These are phyloP conservation scores for Heliconius melpomene DNA, from an alignment of 1,140 invertebrate species.

Conservation along the genomic window DNA sequence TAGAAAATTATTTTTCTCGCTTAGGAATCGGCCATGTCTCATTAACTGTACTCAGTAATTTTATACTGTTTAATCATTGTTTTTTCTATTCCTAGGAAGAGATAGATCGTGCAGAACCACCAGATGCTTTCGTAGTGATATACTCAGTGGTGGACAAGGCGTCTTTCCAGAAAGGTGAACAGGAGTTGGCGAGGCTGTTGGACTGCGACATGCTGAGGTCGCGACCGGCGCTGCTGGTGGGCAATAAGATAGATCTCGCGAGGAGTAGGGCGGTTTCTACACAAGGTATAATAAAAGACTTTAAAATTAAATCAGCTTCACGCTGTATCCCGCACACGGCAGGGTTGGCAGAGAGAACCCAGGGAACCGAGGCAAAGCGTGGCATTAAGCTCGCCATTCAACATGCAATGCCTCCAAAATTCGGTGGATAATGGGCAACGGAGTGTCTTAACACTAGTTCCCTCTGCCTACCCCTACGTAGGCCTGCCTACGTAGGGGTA, in stretches of 20 bases:
- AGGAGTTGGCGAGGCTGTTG: slow-evolving; percentile 87
- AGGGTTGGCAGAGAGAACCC: too few relatives aligned
- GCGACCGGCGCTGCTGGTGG: slow-evolving; percentile 93
- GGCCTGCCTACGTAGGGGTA: too few relatives aligned
- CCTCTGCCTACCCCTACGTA: too few relatives aligned
- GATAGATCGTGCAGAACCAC: slow-evolving; percentile 85
- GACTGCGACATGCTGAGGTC: slow-evolving; percentile 88
- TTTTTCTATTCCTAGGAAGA: slow-evolving; percentile 83
- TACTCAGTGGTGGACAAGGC: slow-evolving; percentile 95
- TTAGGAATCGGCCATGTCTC: too few relatives aligned
- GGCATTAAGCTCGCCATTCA: too few relatives aligned
- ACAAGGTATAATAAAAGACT: slow-evolving; percentile 85
- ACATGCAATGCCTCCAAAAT: too few relatives aligned
- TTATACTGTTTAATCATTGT: not conserved
- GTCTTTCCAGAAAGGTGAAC: slow-evolving; percentile 91
- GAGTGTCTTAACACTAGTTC: too few relatives aligned
- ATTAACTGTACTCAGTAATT: not conserved
- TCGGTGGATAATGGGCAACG: too few relatives aligned
- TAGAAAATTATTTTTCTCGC: too few relatives aligned
- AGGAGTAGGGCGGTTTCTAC: slow-evolving; percentile 92
- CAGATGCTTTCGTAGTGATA: slow-evolving; percentile 93
- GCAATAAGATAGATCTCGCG: slow-evolving; percentile 97
- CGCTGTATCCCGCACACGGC: too few relatives aligned
- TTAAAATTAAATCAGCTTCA: too few relatives aligned
- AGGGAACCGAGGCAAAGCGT: too few relatives aligned